phyloP scores from a whole-genome alignment of 2,113 vertebrate genomes.

The Ginglymostoma cirratum region DNA sequence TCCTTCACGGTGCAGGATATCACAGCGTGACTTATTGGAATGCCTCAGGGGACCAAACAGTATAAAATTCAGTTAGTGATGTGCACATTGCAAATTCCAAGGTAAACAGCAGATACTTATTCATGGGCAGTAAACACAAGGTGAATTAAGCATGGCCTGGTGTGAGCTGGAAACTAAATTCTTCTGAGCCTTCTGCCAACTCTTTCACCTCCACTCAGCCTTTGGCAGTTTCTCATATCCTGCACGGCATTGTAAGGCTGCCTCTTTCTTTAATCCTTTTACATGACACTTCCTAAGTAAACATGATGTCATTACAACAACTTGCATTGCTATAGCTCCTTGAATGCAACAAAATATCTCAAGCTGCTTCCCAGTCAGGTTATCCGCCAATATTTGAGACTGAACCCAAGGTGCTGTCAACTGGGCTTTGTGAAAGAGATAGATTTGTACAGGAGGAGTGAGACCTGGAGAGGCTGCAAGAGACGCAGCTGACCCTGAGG shows the following conservation, averaged over 20 bases:
- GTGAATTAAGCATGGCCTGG: background rate
- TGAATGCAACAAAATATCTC: background rate
- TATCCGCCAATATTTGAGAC: background rate
- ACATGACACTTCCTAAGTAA: background rate
- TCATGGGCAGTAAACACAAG: slow-evolving; percentile 9
- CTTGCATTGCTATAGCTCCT: background rate
- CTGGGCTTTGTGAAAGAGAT: background rate
- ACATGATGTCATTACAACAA: background rate
- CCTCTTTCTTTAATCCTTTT: background rate
- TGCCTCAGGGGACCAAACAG: slow-evolving; percentile 18
- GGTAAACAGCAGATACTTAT: slow-evolving; percentile 18
- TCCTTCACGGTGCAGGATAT: slow-evolving; percentile 3
- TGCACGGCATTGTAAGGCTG: background rate
- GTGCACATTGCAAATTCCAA: slow-evolving; percentile 3
- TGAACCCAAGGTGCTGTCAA: background rate
- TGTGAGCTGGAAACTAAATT: background rate
- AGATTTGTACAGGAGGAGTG: too few species aligned
- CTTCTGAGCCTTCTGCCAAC: background rate
- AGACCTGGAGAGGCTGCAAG: background rate
- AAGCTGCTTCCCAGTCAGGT: background rate
- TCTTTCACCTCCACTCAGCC: background rate
- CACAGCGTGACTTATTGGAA: slow-evolving; percentile 15
- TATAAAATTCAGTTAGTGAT: slow-evolving; percentile 33
- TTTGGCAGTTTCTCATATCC: background rate
- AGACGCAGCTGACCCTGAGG: background rate